These are phyloP conservation scores for Myiotriccus ornatus DNA, from an alignment of 2,797 vertebrate genomes.

Conservation along the genomic window DNA sequence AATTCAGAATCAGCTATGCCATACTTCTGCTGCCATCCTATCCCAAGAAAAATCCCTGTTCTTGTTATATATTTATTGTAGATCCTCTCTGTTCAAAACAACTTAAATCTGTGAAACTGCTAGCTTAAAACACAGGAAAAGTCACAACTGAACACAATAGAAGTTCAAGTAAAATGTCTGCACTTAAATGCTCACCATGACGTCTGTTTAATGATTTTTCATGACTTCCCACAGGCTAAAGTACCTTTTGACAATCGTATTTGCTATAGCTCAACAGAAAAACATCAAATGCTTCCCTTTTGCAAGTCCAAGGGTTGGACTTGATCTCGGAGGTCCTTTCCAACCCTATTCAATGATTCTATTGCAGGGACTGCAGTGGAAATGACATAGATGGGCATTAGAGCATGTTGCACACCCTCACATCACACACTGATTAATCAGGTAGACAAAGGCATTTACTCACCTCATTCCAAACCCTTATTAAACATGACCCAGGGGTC, in stretches of 20 bases:
- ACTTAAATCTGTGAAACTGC: not conserved
- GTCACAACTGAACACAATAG: not conserved
- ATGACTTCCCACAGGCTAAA: not conserved
- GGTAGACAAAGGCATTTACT: not conserved
- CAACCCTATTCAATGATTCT: too few relatives aligned
- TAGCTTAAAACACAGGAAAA: not conserved
- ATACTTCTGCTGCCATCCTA: not conserved
- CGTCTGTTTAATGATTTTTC: not conserved
- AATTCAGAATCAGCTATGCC: not conserved
- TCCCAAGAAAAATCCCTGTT: not conserved
- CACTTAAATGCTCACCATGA: not conserved
- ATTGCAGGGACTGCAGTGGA: not conserved
- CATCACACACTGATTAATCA: not conserved
- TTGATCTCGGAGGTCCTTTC: too few relatives aligned
- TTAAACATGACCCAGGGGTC: slow-evolving; percentile 15
- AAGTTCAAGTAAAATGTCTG: not conserved
- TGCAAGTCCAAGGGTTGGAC: not conserved
- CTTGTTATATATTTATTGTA: not conserved
- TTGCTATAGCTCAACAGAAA: not conserved
- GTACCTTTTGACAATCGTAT: not conserved
- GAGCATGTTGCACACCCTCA: not conserved
- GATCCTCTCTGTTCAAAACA: not conserved
- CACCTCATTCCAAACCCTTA: slow-evolving; percentile 29
- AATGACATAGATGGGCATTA: not conserved
- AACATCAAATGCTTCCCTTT: not conserved